These are phyloP conservation scores for Saccostrea cuccullata DNA, from an alignment of 1,140 invertebrate genomes.

Conservation along the genomic window DNA sequence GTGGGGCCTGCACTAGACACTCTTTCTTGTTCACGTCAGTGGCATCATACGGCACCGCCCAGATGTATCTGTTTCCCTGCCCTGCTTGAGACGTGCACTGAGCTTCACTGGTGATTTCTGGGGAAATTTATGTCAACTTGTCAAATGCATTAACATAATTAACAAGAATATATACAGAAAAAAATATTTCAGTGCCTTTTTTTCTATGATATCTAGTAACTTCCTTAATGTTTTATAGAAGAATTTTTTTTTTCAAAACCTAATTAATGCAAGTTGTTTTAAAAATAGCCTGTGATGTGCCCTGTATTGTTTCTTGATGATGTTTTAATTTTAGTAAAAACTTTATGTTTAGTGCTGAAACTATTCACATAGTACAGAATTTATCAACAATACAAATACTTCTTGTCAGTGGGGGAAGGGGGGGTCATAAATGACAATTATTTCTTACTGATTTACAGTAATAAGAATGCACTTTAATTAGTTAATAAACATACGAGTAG, in stretches of 20 bases:
- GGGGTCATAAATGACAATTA: too few relatives aligned
- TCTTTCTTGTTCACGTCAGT: conserved; percentile 61
- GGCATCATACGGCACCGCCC: conserved; percentile 75
- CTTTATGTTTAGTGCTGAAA: too few relatives aligned
- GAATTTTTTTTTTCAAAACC: too few relatives aligned
- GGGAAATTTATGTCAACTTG: conserved; percentile 33
- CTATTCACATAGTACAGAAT: too few relatives aligned
- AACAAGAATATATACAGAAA: neutral
- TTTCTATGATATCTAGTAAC: too few relatives aligned
- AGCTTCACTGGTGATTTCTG: conserved; percentile 64
- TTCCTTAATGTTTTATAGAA: too few relatives aligned
- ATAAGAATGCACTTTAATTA: neutral
- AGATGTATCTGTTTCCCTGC: conserved; percentile 67
- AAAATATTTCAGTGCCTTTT: neutral
- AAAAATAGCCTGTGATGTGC: too few relatives aligned
- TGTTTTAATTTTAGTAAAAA: too few relatives aligned
- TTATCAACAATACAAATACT: too few relatives aligned
- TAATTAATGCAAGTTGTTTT: too few relatives aligned
- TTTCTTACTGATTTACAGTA: neutral
- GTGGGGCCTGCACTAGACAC: conserved; percentile 72
- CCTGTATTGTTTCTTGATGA: too few relatives aligned
- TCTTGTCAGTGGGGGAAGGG: too few relatives aligned
- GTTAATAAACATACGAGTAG: conserved; percentile 60
- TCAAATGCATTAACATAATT: neutral
- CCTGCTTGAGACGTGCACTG: conserved; percentile 62